Evolutionary conservation across 2,113 vertebrate species (phyloP).

Genomic region (Riparia riparia): DNA sequence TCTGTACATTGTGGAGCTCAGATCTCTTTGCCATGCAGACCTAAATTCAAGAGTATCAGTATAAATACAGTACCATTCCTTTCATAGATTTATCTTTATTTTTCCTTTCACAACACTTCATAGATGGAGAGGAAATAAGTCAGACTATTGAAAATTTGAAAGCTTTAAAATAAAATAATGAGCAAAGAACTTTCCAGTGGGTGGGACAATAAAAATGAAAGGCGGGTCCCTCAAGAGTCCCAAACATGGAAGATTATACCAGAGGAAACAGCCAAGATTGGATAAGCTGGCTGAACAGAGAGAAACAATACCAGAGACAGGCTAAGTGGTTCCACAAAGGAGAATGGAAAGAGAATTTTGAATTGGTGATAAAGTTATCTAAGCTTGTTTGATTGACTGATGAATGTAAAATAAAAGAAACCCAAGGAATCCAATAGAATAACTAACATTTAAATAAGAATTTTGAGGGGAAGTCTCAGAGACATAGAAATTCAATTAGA

Average conservation of each 20-base stretch:
- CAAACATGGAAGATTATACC: slow-evolving; percentile 10
- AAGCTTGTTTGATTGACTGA: background rate
- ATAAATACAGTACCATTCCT: background rate
- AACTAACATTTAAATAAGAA: background rate
- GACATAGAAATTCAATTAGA: background rate
- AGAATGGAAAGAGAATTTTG: background rate
- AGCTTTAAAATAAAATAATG: background rate
- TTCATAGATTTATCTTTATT: background rate
- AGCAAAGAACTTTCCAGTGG: slow-evolving; percentile 46
- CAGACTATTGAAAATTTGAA: background rate
- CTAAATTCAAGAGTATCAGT: background rate
- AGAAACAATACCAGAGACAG: background rate
- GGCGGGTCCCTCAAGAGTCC: background rate
- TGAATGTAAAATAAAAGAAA: background rate
- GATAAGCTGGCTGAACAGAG: slow-evolving; percentile 12
- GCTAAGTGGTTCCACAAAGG: background rate
- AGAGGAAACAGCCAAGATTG: slow-evolving; percentile 18
- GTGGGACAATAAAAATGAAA: slow-evolving; percentile 29
- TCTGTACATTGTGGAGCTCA: background rate
- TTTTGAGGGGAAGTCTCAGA: background rate
- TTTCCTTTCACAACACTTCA: background rate
- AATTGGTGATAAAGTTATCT: slow-evolving; percentile 5
- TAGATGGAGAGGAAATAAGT: background rate
- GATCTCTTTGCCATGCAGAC: background rate
- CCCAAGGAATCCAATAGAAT: background rate